A percentile compares a stretch with the other conserved stretches of the same genome.
These are phyloP conservation scores for Hirtodrosophila trivittata DNA, from an alignment of 2,888 invertebrate genomes.

Conservation along the genomic window DNA sequence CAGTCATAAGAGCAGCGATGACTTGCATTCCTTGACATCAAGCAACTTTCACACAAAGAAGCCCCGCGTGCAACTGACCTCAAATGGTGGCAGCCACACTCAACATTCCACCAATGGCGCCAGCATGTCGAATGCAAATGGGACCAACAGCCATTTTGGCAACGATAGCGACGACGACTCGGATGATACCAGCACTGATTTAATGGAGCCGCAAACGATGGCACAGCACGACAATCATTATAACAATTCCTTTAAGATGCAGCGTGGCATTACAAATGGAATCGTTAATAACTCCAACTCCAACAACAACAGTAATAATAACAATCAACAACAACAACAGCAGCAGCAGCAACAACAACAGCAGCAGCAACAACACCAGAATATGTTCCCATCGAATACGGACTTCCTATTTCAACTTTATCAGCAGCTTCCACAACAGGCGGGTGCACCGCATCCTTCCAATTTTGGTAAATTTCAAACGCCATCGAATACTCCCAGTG, in stretches of 20 bases:
- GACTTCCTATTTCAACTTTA: constrained; percentile 83
- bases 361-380: constrained; percentile 56
- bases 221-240: constrained; percentile 69
- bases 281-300: constrained; percentile 37
- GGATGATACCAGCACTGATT: constrained; percentile 76
- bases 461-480: constrained; percentile 78
- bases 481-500: constrained; percentile 65
- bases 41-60: constrained; percentile 80
- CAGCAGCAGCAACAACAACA: constrained; percentile 50
- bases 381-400: constrained; percentile 81
- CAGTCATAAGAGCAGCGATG: constrained; percentile 62
- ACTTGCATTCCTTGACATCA: constrained; percentile 73
- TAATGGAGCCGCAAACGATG: constrained; percentile 69
- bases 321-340: constrained; percentile 46
- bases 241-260: constrained; percentile 49
- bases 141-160: constrained; percentile 50
- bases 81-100: constrained; percentile 40
- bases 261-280: constrained; percentile 39
- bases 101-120: constrained; percentile 54
- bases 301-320: constrained; percentile 47
- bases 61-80: constrained; percentile 77
- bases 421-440: constrained; percentile 81
- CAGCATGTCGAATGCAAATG: constrained; percentile 35
- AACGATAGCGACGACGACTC: constrained; percentile 81
- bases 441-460: constrained; percentile 59